Conservation (phyloP, 2,888 invertebrate genomes). For the Leptopilina drosophilae region DNA sequence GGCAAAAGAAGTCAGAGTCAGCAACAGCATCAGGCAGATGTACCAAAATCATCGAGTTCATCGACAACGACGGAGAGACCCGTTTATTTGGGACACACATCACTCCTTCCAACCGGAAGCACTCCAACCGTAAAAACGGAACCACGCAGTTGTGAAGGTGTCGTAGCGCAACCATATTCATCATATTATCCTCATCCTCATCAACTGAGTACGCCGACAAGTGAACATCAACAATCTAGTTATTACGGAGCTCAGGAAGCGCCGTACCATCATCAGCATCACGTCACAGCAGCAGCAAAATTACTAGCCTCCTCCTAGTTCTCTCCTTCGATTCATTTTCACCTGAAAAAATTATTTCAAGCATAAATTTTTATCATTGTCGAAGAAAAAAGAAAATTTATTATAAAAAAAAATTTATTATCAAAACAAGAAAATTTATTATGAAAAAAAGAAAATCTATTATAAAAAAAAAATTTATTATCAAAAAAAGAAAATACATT, state of each 20-base stretch:
- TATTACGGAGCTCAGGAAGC: constrained; percentile 79
- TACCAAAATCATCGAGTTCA: constrained; percentile 66
- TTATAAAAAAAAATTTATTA: too few species aligned
- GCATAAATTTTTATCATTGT: too few species aligned
- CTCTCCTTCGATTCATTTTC: neutral
- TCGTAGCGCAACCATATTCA: constrained; percentile 72
- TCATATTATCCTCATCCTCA: constrained; percentile 76
- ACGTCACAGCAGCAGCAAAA: constrained; percentile 90
- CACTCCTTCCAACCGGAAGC: constrained; percentile 78
- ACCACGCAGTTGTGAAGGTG: constrained; percentile 73
- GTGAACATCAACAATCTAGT: constrained; percentile 71
- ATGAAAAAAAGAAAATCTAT: too few species aligned
- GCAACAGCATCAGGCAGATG: constrained; percentile 70
- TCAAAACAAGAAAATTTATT: too few species aligned
- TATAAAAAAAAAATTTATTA: too few species aligned
- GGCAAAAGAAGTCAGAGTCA: constrained; percentile 54
- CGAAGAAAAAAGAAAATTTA: too few species aligned
- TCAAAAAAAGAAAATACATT: too few species aligned
- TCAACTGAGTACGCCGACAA: constrained; percentile 69
- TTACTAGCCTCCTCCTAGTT: constrained; percentile 88
- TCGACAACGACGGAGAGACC: constrained; percentile 70
- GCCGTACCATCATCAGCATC: constrained; percentile 90
- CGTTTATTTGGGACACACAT: constrained; percentile 80
- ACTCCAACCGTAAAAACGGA: constrained; percentile 74
- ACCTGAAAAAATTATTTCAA: neutral